phyloP scores from a whole-genome alignment of 2,797 vertebrate species.

The Semotilus atromaculatus region DNA sequence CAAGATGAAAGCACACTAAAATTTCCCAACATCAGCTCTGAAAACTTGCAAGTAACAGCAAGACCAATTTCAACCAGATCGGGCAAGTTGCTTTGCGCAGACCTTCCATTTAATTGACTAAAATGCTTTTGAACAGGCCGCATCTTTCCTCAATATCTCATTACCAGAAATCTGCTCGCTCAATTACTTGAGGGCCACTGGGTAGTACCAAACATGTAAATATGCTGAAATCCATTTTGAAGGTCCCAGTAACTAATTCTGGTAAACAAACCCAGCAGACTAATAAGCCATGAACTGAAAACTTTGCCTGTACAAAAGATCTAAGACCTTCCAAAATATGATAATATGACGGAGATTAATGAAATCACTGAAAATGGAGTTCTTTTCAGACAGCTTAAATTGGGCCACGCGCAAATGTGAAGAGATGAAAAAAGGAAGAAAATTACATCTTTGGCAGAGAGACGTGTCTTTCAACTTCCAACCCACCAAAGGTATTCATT shows the following conservation, averaged over 20 bases:
- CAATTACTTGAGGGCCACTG: conserved; percentile 23
- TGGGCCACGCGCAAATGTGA: background rate
- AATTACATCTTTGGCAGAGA: conserved; percentile 34
- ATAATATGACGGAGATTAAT: conserved; percentile 27
- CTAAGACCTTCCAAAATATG: conserved; percentile 29
- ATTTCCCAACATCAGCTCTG: background rate
- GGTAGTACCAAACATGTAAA: conserved; percentile 21
- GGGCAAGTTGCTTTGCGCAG: background rate
- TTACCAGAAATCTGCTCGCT: conserved; percentile 28
- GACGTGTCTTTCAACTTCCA: conserved; percentile 23
- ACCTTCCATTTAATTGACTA: conserved; percentile 11
- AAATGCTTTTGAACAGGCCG: conserved; percentile 2
- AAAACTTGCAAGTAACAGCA: background rate
- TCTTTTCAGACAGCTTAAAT: conserved; percentile 26
- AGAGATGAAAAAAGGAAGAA: conserved; percentile 8
- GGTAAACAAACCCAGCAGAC: conserved; percentile 12
- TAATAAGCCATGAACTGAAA: conserved; percentile 14
- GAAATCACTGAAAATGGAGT: conserved; percentile 14
- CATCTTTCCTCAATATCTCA: conserved; percentile 27
- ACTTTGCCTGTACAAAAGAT: conserved; percentile 15
- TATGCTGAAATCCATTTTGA: conserved; percentile 17
- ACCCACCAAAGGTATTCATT: conserved; percentile 26
- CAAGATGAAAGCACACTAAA: conserved; percentile 1
- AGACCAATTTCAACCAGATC: background rate
- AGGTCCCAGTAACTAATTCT: background rate